A percentile compares a stretch with the other conserved stretches of the same genome.
These are phyloP conservation scores for Aphodius granarius DNA, from an alignment of 2,888 invertebrate genomes.

Conservation along the genomic window DNA sequence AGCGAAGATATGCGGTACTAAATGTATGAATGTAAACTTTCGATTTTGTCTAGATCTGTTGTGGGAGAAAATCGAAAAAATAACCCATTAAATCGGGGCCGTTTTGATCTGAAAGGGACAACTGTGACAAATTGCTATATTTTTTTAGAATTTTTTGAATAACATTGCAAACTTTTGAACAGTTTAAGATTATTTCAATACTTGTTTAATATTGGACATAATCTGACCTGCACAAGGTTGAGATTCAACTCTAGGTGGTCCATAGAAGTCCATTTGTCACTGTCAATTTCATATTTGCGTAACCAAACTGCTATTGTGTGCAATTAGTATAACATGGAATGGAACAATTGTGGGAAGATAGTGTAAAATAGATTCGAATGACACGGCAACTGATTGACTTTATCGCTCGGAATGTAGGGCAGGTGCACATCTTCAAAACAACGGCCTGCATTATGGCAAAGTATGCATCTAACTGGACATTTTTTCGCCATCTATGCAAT, in stretches of 20 bases:
- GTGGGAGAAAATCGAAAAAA: too few species aligned
- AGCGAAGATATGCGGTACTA: too few species aligned
- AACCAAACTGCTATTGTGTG: background rate
- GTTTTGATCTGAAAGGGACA: too few species aligned
- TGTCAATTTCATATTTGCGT: background rate
- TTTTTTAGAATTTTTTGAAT: too few species aligned
- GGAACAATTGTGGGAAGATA: background rate
- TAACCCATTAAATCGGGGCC: too few species aligned
- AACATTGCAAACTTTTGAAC: too few species aligned
- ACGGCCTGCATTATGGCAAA: background rate
- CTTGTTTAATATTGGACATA: too few species aligned
- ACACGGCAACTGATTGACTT: background rate
- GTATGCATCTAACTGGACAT: background rate
- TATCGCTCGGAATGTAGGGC: conserved; percentile 1
- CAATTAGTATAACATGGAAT: background rate
- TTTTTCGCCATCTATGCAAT: background rate
- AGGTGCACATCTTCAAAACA: conserved; percentile 12
- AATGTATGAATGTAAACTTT: too few species aligned
- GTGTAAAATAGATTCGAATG: background rate
- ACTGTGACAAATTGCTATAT: too few species aligned
- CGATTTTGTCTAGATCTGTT: too few species aligned
- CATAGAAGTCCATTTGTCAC: background rate
- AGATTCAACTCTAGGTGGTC: background rate
- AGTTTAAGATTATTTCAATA: too few species aligned
- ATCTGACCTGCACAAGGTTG: too few species aligned